Evolutionary conservation across 1,140 invertebrate genomes (phyloP).

Genomic region (Hermetia illucens): DNA sequence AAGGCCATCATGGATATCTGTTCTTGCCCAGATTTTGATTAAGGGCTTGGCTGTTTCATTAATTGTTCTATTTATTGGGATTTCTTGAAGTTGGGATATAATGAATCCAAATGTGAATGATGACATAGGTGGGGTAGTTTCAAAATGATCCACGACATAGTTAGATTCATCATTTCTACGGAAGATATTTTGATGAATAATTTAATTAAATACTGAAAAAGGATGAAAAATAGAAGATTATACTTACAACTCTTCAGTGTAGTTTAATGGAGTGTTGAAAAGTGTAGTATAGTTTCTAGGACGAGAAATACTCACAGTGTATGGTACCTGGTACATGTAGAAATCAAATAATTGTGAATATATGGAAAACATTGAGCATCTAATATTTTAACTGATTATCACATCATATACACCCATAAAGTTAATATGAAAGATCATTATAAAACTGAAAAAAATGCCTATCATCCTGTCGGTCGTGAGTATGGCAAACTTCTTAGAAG

Average conservation of each 20-base stretch:
- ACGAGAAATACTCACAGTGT: conserved; percentile 46
- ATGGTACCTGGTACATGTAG: conserved; percentile 41
- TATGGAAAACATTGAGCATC: background rate
- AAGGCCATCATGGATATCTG: conserved; percentile 24
- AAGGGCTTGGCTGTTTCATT: conserved; percentile 1
- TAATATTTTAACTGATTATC: background rate
- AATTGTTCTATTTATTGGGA: conserved; percentile 13
- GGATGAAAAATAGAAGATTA: conserved; percentile 3
- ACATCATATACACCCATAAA: too few relatives aligned
- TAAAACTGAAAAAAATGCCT: too few relatives aligned
- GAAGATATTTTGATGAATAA: conserved; percentile 5
- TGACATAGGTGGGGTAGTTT: conserved; percentile 62
- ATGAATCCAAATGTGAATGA: conserved; percentile 74
- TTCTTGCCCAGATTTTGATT: conserved; percentile 11
- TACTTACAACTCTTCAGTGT: conserved; percentile 44
- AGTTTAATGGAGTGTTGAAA: conserved; percentile 45
- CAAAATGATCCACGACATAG: conserved; percentile 53
- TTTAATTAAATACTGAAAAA: conserved; percentile 1
- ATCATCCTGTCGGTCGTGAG: too few relatives aligned
- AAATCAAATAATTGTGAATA: background rate
- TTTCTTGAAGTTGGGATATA: conserved; percentile 53
- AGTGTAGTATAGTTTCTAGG: conserved; percentile 41
- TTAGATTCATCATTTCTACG: conserved; percentile 22
- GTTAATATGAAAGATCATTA: too few relatives aligned
- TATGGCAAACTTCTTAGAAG: too few relatives aligned